Evolutionary conservation across 2,888 invertebrate genomes (phyloP).

Genomic region (Acanthosoma haemorrhoidale): DNA sequence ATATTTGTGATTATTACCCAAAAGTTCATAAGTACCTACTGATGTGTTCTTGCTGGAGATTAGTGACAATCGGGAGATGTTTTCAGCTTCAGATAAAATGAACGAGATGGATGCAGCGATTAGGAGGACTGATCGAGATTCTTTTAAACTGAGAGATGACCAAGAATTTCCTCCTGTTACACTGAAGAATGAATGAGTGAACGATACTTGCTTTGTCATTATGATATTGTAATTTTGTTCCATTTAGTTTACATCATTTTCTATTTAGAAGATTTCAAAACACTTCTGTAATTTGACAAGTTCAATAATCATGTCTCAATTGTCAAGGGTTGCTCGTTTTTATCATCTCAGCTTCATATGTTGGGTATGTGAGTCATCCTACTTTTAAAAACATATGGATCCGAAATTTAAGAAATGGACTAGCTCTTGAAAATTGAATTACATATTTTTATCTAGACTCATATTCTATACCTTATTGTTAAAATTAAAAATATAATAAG

Average conservation of each 20-base stretch:
- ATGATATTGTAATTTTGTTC: no score
- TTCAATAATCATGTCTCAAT: no score
- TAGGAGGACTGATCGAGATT: slow-evolving; percentile 61
- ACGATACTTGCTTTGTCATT: no score
- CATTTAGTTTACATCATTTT: no score
- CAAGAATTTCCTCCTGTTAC: slow-evolving; percentile 78
- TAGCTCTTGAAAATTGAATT: not conserved
- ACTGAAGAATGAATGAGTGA: slow-evolving; percentile 51
- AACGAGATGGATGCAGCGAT: slow-evolving; percentile 68
- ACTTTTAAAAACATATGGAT: no score
- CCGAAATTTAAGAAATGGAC: no score
- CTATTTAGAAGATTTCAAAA: no score
- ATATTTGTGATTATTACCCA: not conserved
- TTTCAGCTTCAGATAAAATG: slow-evolving; percentile 65
- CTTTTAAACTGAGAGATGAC: slow-evolving; percentile 73
- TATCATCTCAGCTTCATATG: no score
- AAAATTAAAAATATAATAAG: not conserved
- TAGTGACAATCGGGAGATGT: not conserved
- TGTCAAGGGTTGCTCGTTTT: no score
- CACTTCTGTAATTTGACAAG: no score
- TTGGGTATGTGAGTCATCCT: no score
- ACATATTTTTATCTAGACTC: not conserved
- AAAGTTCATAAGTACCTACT: not conserved
- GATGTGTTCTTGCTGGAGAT: not conserved
- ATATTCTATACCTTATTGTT: not conserved